These are phyloP conservation scores for Urophycis tenuis DNA, from an alignment of 2,797 vertebrate species.

Conservation along the genomic window DNA sequence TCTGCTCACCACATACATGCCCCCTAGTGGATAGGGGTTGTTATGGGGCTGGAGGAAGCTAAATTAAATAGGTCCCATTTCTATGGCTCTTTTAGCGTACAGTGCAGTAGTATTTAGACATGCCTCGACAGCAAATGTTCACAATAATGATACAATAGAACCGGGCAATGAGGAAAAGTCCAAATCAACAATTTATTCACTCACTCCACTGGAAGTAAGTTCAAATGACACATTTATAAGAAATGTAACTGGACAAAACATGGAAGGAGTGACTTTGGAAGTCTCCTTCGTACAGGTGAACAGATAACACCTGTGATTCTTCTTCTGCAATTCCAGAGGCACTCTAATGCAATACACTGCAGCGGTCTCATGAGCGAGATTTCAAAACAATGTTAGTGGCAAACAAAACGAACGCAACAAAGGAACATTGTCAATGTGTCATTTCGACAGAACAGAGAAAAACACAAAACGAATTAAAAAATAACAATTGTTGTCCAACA, in stretches of 20 bases:
- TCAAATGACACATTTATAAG: slow-evolving; percentile 63
- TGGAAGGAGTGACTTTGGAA: slow-evolving; percentile 47
- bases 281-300: slow-evolving; percentile 52
- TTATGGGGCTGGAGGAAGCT: background rate
- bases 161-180: slow-evolving; percentile 35
- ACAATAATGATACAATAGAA: background rate
- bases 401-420: slow-evolving; percentile 39
- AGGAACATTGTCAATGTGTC: slow-evolving; percentile 30
- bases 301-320: slow-evolving; percentile 49
- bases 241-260: slow-evolving; percentile 59
- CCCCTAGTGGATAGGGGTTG: background rate
- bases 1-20: background rate
- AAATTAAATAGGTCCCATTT: background rate
- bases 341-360: slow-evolving; percentile 61
- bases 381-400: slow-evolving; percentile 43
- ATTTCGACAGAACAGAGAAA: slow-evolving; percentile 35
- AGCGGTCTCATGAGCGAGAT: slow-evolving; percentile 43
- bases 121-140: background rate
- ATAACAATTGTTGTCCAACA: slow-evolving; percentile 24
- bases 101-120: background rate
- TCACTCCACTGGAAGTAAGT: slow-evolving; percentile 56
- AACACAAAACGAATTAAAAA: slow-evolving; percentile 40
- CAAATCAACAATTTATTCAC: slow-evolving; percentile 69
- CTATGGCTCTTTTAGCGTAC: background rate
- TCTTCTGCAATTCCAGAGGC: slow-evolving; percentile 59